Percentiles rank a stretch among this genome's conserved stretches.
These are phyloP conservation scores for Trematomus bernacchii DNA, from an alignment of 2,797 vertebrate species.

Conservation along the genomic window DNA sequence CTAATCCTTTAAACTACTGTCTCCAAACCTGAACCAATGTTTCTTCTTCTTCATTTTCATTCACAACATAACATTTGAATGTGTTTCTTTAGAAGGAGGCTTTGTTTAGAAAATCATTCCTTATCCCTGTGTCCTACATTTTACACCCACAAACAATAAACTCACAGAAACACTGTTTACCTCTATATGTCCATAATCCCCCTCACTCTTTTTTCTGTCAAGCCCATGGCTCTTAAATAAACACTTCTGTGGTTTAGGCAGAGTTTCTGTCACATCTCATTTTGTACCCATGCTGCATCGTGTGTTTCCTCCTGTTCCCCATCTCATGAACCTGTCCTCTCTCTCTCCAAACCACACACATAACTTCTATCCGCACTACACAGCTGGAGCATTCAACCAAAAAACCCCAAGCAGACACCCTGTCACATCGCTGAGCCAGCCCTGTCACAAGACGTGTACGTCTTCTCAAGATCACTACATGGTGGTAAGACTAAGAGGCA, in stretches of 20 bases:
- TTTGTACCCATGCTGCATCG: conserved; percentile 7
- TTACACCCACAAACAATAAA: conserved; percentile 19
- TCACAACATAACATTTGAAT: conserved; percentile 3
- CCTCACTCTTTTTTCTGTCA: conserved; percentile 28
- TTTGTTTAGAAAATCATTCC: not conserved
- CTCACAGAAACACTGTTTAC: conserved; percentile 25
- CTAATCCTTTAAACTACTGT: not conserved
- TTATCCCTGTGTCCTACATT: conserved; percentile 7
- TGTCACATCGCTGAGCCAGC: conserved; percentile 61
- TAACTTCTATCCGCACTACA: conserved; percentile 33
- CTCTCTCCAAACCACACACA: conserved; percentile 34
- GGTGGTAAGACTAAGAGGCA: conserved; percentile 29
- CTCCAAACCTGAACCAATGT: not conserved
- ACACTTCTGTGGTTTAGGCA: conserved; percentile 35
- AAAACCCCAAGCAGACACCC: conserved; percentile 52
- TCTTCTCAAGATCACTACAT: conserved; percentile 46
- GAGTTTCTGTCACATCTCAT: conserved; percentile 54
- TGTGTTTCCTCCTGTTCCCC: conserved; percentile 21
- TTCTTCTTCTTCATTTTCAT: not conserved
- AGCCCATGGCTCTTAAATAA: conserved; percentile 12
- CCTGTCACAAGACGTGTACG: conserved; percentile 56
- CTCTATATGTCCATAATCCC: not conserved
- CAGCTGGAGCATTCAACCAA: conserved; percentile 60
- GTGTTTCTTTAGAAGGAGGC: not conserved
- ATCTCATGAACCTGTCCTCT: conserved; percentile 23